phyloP scores from a whole-genome alignment of 2,113 vertebrate genomes.

The Vombatus ursinus region DNA sequence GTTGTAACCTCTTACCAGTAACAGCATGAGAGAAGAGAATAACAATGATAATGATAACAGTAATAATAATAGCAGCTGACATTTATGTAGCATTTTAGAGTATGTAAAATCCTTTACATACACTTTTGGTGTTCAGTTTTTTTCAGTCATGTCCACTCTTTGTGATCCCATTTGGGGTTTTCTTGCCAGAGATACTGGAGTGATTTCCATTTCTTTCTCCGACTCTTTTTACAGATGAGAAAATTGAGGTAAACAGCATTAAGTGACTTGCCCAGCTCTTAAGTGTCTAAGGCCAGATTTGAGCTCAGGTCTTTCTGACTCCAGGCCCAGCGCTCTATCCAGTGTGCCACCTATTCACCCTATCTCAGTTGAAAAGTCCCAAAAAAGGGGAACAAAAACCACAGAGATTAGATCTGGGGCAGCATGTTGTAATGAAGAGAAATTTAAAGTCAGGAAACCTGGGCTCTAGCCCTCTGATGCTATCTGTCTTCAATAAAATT shows the following conservation, averaged over 20 bases:
- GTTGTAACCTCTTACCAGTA: background rate
- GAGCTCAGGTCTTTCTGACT: background rate
- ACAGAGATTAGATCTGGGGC: background rate
- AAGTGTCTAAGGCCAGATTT: background rate
- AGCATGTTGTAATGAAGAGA: background rate
- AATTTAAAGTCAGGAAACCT: background rate
- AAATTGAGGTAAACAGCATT: background rate
- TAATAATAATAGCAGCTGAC: background rate
- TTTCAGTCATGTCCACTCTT: background rate
- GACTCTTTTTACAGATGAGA: background rate
- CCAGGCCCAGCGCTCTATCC: background rate
- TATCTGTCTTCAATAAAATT: background rate
- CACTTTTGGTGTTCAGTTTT: background rate
- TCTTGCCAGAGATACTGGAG: background rate
- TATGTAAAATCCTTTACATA: background rate
- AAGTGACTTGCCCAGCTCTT: background rate
- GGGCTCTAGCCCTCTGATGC: background rate
- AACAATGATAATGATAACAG: too few species aligned
- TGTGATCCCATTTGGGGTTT: background rate
- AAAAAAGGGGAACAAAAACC: background rate
- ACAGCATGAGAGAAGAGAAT: background rate
- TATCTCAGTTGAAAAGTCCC: background rate
- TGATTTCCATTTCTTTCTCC: background rate
- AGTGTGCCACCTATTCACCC: background rate
- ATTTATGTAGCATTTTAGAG: too few species aligned